Evolutionary conservation across 1,140 invertebrate genomes (phyloP), one percentile per base, ranked within the genome.

Genomic region (Ceratina australensis): DNA sequence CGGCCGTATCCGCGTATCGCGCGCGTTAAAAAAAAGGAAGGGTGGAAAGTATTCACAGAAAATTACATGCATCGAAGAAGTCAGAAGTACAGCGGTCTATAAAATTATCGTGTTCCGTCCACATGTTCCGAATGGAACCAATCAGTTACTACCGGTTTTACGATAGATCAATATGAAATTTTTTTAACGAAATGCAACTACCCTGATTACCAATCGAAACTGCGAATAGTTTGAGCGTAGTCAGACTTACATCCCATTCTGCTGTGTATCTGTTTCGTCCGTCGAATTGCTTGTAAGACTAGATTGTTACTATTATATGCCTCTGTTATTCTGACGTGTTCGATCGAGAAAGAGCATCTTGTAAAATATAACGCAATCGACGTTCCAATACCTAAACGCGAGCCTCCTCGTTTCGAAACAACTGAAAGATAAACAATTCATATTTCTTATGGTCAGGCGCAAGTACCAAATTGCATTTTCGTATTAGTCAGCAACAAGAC

Each of bases 131-230:
- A n/a, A n/a, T 13, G 1, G 22, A 28, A 65, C 61, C n/a, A 10
- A 56, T n/a, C 47, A n/a, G 42, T 47, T 22, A 42, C 26, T 22
- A 24, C 42, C 61, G 26, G 12, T 33, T 16, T 54, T 24, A 65
- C 49, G 49, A 28, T 61, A 33, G 33, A 47, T 60, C 15, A 20
- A 16, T 67, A 49, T 59, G 20, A 24, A 75, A 42, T 69, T 52
- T 47, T 42, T 20, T 20, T 15, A 4, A n/a, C 1, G 54, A 72
- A 52, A 71, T 50, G 65, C 33, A 50, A 74, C 77, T 75, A 83
- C 71, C 71, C 81, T 76, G 81, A 82, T 83, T 72, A 67, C 66
- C 71, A 73, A 61, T 67, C 47, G 28, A 79, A 79, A 50, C 22
- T 60, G 49, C 50, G 49, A 74, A 52, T 61, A 67, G 47, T 20